Percentiles rank a stretch among this genome's conserved stretches.
Conservation (phyloP, 2,797 vertebrate genomes). For the Arctocebus calabarensis region DNA sequence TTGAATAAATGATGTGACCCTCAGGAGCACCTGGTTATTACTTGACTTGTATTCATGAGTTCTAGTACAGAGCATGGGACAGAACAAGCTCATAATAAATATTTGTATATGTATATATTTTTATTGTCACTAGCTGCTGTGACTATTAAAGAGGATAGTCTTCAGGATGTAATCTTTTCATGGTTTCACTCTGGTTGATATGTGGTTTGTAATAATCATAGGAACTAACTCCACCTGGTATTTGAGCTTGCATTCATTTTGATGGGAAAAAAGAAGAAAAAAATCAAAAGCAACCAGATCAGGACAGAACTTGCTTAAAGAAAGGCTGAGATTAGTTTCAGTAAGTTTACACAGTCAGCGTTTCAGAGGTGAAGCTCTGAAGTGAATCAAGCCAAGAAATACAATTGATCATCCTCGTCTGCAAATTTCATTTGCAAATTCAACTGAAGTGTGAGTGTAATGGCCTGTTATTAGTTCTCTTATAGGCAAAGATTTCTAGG, state of each 20-base stretch:
- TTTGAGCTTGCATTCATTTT: constrained; percentile 47
- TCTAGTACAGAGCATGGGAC: not conserved
- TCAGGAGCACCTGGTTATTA: not conserved
- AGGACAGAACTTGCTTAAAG: constrained; percentile 69
- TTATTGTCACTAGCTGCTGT: not conserved
- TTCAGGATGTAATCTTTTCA: constrained; percentile 8
- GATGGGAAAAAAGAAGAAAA: not conserved
- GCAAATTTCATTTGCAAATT: constrained; percentile 66
- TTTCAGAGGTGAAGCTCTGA: constrained; percentile 67
- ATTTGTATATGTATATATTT: not conserved
- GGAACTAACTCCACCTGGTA: not conserved
- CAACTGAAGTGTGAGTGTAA: constrained; percentile 56
- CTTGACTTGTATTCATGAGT: not conserved
- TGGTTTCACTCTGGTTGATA: constrained; percentile 49
- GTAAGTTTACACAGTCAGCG: constrained; percentile 55
- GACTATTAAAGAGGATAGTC: not conserved
- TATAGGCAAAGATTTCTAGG: constrained; percentile 61
- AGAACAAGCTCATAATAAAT: not conserved
- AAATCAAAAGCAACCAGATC: not conserved
- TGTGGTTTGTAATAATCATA: constrained; percentile 45
- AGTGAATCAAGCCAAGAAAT: constrained; percentile 72
- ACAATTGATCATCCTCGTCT: constrained; percentile 68
- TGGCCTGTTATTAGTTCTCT: constrained; percentile 66
- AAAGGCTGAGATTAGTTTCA: constrained; percentile 38
- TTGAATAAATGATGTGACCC: not conserved